A percentile compares a stretch with the other conserved stretches of the same genome.
Evolutionary conservation across 2,113 vertebrate genomes (phyloP).

Genomic region (Nesoenas mayeri): DNA sequence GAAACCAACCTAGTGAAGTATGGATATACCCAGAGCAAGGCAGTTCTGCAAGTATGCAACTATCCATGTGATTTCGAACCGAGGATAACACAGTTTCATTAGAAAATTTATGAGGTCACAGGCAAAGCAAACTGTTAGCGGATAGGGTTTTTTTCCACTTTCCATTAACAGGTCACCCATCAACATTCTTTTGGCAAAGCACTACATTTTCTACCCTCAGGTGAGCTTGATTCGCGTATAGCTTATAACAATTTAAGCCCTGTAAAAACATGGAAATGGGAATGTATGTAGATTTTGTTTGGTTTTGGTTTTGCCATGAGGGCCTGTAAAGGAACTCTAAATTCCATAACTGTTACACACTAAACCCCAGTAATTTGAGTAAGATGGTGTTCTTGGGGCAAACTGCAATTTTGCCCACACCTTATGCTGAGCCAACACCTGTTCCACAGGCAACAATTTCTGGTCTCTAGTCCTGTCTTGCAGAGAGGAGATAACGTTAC

Average conservation of each 20-base stretch:
- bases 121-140: slow-evolving; percentile 17
- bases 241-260: not conserved
- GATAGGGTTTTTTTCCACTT: not conserved
- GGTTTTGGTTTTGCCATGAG: not conserved
- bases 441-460: not conserved
- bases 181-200: not conserved
- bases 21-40: not conserved
- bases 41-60: not conserved
- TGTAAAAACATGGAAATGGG: not conserved
- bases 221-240: not conserved
- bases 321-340: not conserved
- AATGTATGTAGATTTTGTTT: not conserved
- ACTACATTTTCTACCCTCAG: not conserved
- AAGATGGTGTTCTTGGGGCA: not conserved
- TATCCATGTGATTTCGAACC: not conserved
- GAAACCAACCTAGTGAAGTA: not conserved
- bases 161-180: not conserved
- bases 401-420: not conserved
- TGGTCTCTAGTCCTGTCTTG: not conserved
- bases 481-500: not conserved
- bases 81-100: not conserved
- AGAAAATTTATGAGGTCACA: slow-evolving; percentile 10
- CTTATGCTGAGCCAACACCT: not conserved
- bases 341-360: not conserved
- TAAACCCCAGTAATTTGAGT: not conserved